Percentiles rank a stretch among this genome's conserved stretches.
Evolutionary conservation across 2,113 vertebrate species (phyloP).

Genomic region (Hiodon tergisus): DNA sequence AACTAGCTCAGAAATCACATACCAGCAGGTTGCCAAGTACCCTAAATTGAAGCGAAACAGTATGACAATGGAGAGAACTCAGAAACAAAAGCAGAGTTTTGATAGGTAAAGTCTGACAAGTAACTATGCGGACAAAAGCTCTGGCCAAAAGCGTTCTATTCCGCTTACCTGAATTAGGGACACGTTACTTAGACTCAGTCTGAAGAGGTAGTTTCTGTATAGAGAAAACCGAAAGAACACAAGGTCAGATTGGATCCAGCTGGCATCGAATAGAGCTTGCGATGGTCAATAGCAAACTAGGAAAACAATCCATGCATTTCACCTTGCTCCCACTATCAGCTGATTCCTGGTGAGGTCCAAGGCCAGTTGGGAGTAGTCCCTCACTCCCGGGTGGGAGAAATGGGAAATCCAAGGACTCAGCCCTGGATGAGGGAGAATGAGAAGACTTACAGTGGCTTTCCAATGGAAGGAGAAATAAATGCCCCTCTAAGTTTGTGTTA

Average conservation of each 20-base stretch:
- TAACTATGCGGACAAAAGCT: background rate
- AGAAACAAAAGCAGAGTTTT: background rate
- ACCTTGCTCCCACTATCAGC: slow-evolving; percentile 97
- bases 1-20: slow-evolving; percentile 8
- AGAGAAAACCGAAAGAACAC: slow-evolving; percentile 21
- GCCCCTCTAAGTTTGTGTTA: background rate
- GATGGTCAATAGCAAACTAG: background rate
- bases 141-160: too few species aligned
- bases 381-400: slow-evolving; percentile 81
- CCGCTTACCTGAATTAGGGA: slow-evolving; percentile 86
- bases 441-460: background rate
- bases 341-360: slow-evolving; percentile 93
- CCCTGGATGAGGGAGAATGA: slow-evolving; percentile 54
- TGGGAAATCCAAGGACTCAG: slow-evolving; percentile 87
- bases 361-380: slow-evolving; percentile 91
- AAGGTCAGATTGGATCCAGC: background rate
- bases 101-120: background rate
- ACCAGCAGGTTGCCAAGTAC: background rate
- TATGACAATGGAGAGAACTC: background rate
- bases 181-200: slow-evolving; percentile 87
- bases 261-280: background rate
- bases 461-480: background rate
- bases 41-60: background rate
- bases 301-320: slow-evolving; percentile 43
- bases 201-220: slow-evolving; percentile 94